Percentiles rank a stretch among this genome's conserved stretches.
phyloP scores from a whole-genome alignment of 2,888 invertebrate species.

The Onthophagus sagittarius region DNA sequence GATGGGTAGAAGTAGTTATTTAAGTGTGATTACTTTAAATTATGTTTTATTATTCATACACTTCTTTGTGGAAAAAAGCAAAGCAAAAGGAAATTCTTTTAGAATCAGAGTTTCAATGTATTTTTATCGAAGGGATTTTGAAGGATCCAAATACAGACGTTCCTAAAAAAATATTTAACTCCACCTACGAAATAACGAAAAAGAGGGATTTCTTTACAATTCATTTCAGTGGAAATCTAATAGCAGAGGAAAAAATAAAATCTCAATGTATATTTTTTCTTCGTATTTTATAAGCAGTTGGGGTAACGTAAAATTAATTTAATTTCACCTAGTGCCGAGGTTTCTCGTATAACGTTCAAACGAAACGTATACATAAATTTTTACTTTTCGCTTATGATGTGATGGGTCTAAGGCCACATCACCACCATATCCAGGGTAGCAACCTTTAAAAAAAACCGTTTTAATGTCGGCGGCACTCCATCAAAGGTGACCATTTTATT shows the following conservation, averaged over 20 bases:
- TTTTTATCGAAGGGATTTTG: background rate
- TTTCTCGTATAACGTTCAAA: background rate
- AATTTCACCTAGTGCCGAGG: background rate
- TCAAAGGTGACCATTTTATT: background rate
- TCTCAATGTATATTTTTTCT: background rate
- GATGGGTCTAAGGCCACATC: background rate
- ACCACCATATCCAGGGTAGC: background rate
- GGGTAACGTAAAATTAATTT: background rate
- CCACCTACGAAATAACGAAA: background rate
- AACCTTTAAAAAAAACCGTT: background rate
- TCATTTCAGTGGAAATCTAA: no score
- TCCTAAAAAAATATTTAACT: background rate
- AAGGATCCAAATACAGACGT: background rate
- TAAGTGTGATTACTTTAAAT: background rate
- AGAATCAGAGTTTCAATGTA: background rate
- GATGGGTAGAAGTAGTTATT: background rate
- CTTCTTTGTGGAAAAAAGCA: background rate
- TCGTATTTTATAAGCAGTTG: background rate
- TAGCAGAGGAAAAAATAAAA: background rate
- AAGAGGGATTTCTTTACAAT: background rate
- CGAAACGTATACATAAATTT: background rate
- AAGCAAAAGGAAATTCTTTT: background rate
- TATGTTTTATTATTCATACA: background rate
- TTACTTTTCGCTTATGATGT: background rate
- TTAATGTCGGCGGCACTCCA: background rate